Evolutionary conservation across 2,113 vertebrate genomes (phyloP), one percentile per base, ranked within the genome.

Genomic region (Vanacampus margaritifer): DNA sequence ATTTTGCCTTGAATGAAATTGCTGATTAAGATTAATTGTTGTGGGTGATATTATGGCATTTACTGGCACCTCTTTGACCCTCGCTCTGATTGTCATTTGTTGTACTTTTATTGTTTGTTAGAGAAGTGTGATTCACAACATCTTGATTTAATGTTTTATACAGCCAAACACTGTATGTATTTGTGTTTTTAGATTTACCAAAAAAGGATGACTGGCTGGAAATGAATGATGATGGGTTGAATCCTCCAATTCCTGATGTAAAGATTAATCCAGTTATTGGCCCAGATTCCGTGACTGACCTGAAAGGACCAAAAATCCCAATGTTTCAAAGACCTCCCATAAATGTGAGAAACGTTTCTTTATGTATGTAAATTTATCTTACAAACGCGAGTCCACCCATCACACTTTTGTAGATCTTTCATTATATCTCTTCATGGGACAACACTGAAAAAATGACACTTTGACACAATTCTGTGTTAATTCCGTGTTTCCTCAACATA

Each of bases 211-310:
- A 82, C 64, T 91, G 86, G 88, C 61, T 72, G 64, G 86, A 86
- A n/a, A 36, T 79, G 63, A 91, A 89, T 54, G 69, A 90, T 45
- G 79, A 78, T 24, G 89, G 84, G 26, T 28, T 92, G 54, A 92
- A 92, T 45, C 84, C 90, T n/a, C 79, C 87, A 11, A 87, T 90
- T 35, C 91, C 90, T 4, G 94, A 78, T 0, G 89, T 90, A 23
- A 79, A 79, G 66, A 24, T 81, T 41, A 65, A 10, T 28, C 71
- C 67, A 35, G 71, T 48, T 60, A 32, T 64, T 1, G 57, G 6
- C 36, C 75, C 73, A 54, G 74, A 83, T 21, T 69, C 71, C 50
- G 26, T 72, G 1, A 51, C 61, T 4, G 84, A 83, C 19, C 74
- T 78, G 21, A 81, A 46, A 74, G 84, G 26, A 70, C 84, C 85